Percentiles rank a stretch among this genome's conserved stretches.
Evolutionary conservation across 2,113 vertebrate genomes (phyloP).

Genomic region (Scytalopus superciliaris): DNA sequence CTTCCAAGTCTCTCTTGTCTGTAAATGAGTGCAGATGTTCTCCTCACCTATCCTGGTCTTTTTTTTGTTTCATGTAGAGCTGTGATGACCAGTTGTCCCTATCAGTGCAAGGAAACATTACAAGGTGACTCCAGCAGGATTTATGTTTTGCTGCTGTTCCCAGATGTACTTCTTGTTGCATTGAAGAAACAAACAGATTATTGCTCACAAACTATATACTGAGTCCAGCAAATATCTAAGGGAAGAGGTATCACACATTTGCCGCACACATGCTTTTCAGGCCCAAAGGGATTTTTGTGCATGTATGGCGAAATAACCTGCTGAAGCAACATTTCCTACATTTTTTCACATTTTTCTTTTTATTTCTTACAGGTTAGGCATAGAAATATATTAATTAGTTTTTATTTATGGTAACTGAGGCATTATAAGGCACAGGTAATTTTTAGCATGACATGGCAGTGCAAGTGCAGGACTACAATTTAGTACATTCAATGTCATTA

Average conservation of each 20-base stretch:
- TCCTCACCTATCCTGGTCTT: not conserved
- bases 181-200: not conserved
- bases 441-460: not conserved
- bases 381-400: not conserved
- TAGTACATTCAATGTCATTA: not conserved
- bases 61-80: not conserved
- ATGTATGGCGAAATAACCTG: not conserved
- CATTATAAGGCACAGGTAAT: not conserved
- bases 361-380: not conserved
- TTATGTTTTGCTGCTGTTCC: not conserved
- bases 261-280: not conserved
- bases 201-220: not conserved
- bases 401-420: not conserved
- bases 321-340: not conserved
- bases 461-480: not conserved
- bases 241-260: not conserved
- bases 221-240: not conserved
- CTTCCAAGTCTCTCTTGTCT: not conserved
- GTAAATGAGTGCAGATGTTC: not conserved
- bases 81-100: too few relatives aligned
- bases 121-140: not conserved
- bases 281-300: not conserved
- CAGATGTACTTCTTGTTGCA: not conserved
- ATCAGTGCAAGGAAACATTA: not conserved
- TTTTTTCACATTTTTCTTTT: not conserved